Evolutionary conservation across 1,140 invertebrate species (phyloP).

Genomic region (Drosophila santomea): DNA sequence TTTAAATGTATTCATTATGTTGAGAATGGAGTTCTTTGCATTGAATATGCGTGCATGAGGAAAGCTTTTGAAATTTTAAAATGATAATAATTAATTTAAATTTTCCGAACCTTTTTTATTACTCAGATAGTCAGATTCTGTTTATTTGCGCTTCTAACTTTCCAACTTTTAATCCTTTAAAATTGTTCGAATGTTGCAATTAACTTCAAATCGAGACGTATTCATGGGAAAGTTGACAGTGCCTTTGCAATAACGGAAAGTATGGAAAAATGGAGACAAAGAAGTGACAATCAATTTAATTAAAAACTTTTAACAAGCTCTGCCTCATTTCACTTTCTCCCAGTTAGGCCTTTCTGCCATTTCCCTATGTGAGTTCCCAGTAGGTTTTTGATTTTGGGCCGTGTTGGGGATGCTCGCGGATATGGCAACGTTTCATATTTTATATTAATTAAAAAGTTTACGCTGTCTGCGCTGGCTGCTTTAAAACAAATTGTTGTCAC

Average conservation of each 20-base stretch:
- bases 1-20: too few relatives aligned
- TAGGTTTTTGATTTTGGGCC: slow-evolving; percentile 26
- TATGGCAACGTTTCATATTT: slow-evolving; percentile 77
- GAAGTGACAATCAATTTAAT: slow-evolving; percentile 79
- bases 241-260: neutral
- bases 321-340: slow-evolving; percentile 76
- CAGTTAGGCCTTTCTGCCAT: neutral
- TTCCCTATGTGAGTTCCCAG: neutral
- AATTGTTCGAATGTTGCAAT: slow-evolving; percentile 19
- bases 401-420: slow-evolving; percentile 35
- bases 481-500: slow-evolving; percentile 72
- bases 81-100: too few relatives aligned
- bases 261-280: slow-evolving; percentile 38
- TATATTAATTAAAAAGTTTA: slow-evolving; percentile 83
- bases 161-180: neutral
- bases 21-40: too few relatives aligned
- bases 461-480: slow-evolving; percentile 54
- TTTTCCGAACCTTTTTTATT: too few relatives aligned
- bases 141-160: neutral
- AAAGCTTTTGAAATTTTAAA: too few relatives aligned
- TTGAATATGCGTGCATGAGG: too few relatives aligned
- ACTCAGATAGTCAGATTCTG: too few relatives aligned
- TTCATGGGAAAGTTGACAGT: slow-evolving; percentile 14
- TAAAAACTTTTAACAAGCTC: slow-evolving; percentile 81
- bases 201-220: slow-evolving; percentile 17